Conservation (phyloP, 2,797 vertebrate species). For the Melopsittacus undulatus region DNA sequence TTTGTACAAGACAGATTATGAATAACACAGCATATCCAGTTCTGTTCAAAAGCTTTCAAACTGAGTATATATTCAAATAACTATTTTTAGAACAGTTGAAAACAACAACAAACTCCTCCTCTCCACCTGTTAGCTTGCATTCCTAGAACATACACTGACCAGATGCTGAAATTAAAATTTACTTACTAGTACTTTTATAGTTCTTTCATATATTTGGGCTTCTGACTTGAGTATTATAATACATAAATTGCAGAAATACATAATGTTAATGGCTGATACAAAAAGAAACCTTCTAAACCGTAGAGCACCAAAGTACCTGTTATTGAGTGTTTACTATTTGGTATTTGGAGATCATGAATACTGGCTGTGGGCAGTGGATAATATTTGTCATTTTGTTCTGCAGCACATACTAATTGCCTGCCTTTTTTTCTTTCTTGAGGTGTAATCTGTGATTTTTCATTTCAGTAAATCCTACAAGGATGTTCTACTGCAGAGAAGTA, state of each 20-base stretch:
- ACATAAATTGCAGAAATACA: neutral
- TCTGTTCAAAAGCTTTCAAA: neutral
- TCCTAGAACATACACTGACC: neutral
- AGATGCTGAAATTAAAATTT: neutral
- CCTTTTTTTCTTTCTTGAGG: neutral
- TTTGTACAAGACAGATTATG: neutral
- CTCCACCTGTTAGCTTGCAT: neutral
- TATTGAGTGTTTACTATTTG: neutral
- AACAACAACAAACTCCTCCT: neutral
- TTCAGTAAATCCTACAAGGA: neutral
- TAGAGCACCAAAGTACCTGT: neutral
- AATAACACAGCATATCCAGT: neutral
- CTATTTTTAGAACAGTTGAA: neutral
- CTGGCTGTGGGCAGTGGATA: neutral
- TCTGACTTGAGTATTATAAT: neutral
- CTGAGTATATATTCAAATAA: neutral
- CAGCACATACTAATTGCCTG: neutral
- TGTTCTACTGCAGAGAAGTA: neutral
- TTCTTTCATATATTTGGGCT: neutral
- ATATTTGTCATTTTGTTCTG: neutral
- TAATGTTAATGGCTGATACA: neutral
- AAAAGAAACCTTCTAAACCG: neutral
- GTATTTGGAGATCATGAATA: neutral
- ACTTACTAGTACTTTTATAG: neutral
- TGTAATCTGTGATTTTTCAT: neutral